These are phyloP conservation scores for Xanthia icteritia DNA, from an alignment of 2,888 invertebrate genomes.

Conservation along the genomic window DNA sequence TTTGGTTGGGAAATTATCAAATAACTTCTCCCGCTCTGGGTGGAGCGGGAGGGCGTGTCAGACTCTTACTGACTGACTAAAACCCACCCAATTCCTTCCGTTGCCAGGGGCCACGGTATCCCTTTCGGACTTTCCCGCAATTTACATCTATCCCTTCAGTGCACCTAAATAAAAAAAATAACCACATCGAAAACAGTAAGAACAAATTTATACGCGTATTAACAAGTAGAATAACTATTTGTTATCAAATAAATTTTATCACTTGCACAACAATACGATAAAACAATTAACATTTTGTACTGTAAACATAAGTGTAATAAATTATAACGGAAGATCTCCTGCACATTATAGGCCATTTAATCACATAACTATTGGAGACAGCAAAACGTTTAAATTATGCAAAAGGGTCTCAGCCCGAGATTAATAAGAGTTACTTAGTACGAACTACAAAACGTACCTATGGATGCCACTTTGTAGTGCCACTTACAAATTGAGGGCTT, in stretches of 20 bases:
- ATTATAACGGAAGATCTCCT: slow-evolving; percentile 9
- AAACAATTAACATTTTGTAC: neutral
- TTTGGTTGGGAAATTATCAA: too few species aligned
- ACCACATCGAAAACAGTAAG: neutral
- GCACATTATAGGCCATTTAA: slow-evolving; percentile 23
- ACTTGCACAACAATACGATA: neutral
- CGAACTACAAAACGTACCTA: neutral
- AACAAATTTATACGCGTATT: neutral
- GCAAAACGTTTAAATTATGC: neutral
- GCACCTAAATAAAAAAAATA: neutral
- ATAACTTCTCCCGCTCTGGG: too few species aligned
- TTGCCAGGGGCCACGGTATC: too few species aligned
- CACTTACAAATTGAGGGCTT: neutral
- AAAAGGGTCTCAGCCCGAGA: neutral
- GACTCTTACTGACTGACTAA: too few species aligned
- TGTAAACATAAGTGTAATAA: neutral
- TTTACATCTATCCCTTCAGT: neutral
- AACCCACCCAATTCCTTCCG: too few species aligned
- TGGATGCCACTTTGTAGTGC: neutral
- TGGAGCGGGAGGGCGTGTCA: too few species aligned
- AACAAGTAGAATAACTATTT: neutral
- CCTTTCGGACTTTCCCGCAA: too few species aligned
- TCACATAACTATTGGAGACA: neutral
- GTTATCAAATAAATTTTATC: slow-evolving; percentile 1
- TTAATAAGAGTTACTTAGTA: neutral